Percentiles rank a stretch among this genome's conserved stretches.
phyloP scores from a whole-genome alignment of 2,113 vertebrate genomes.

The Hucho hucho region DNA sequence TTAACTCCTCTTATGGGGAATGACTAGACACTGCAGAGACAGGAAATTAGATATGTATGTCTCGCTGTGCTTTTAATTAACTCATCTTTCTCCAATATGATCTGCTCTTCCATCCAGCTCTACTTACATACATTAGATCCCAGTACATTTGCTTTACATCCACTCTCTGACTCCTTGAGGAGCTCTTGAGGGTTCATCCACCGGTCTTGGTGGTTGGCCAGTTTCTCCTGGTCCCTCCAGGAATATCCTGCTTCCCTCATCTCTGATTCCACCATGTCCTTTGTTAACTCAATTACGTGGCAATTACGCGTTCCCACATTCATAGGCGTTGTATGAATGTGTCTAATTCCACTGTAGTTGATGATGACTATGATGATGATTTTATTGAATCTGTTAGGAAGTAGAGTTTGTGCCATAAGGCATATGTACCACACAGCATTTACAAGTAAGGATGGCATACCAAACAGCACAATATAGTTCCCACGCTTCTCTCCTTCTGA shows the following conservation, averaged over 20 bases:
- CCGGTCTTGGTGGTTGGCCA: constrained; percentile 24
- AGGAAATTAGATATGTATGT: constrained; percentile 13
- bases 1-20: constrained; percentile 14
- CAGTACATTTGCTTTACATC: neutral
- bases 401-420: too few relatives aligned
- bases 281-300: constrained; percentile 28
- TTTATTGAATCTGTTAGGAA: too few relatives aligned
- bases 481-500: neutral
- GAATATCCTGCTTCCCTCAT: constrained; percentile 28
- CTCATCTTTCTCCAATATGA: constrained; percentile 10
- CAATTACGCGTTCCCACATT: too few relatives aligned
- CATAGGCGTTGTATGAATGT: constrained; percentile 11
- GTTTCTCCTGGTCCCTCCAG: constrained; percentile 26
- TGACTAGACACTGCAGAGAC: constrained; percentile 11
- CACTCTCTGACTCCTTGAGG: constrained; percentile 5
- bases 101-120: neutral
- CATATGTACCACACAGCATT: too few relatives aligned
- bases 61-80: constrained; percentile 21
- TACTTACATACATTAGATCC: constrained; percentile 7
- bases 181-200: neutral
- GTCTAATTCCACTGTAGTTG: neutral
- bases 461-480: neutral
- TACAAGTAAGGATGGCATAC: too few relatives aligned
- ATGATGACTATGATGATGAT: too few relatives aligned
- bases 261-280: constrained; percentile 22